A percentile compares a stretch with the other conserved stretches of the same genome.
Conservation (phyloP, 2,797 vertebrate genomes). For the Holocentrus rufus region DNA sequence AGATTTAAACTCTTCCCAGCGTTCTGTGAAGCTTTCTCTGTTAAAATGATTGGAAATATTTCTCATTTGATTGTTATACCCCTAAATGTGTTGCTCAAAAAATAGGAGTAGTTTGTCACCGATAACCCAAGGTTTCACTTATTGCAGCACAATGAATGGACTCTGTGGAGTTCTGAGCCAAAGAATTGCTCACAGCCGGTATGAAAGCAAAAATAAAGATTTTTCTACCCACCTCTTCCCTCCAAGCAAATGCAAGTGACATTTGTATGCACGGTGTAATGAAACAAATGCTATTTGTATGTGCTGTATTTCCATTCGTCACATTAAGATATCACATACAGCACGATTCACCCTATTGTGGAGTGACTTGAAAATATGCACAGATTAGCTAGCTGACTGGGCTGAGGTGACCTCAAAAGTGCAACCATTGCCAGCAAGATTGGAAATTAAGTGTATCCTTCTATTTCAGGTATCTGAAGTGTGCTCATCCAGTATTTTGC, state of each 20-base stretch:
- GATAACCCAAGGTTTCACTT: conserved; percentile 33
- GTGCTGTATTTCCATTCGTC: not conserved
- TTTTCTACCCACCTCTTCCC: not conserved
- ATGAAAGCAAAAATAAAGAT: conserved; percentile 13
- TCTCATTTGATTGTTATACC: conserved; percentile 32
- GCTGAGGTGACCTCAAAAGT: not conserved
- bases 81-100: conserved; percentile 14
- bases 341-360: not conserved
- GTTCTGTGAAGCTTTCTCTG: conserved; percentile 17
- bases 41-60: not conserved
- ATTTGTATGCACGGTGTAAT: no score
- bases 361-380: not conserved
- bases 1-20: conserved; percentile 1
- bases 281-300: not conserved
- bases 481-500: not conserved
- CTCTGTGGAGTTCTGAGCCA: conserved; percentile 8
- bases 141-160: not conserved
- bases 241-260: conserved; percentile 5
- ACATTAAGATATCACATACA: not conserved
- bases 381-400: no score
- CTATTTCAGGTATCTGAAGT: no score
- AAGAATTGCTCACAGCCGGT: conserved; percentile 5
- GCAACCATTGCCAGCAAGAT: not conserved
- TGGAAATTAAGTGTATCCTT: not conserved
- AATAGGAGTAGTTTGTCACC: conserved; percentile 11